Conservation (phyloP, 37 sponge, comb jelly and placozoan genomes). For the Crambe crambe region DNA sequence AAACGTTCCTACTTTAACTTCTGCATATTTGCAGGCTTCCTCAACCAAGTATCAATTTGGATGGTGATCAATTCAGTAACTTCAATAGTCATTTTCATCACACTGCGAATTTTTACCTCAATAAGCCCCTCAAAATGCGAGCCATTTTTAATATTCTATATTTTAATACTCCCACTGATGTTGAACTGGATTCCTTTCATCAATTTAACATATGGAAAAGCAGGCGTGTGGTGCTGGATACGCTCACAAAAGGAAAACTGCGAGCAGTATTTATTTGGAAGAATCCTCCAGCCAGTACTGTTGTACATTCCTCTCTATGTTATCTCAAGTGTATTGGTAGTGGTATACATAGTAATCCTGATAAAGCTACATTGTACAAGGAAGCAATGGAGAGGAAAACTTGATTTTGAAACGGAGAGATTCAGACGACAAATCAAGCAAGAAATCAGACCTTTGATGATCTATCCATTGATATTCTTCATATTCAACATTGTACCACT, state of each 20-base stretch:
- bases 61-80: not conserved
- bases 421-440: not conserved
- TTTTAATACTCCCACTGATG: constrained; percentile 27
- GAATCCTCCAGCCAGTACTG: constrained; percentile 21
- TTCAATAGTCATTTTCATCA: constrained; percentile 30
- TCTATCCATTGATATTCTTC: constrained; percentile 39
- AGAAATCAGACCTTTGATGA: constrained; percentile 24
- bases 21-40: constrained; percentile 42
- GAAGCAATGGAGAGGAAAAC: not conserved
- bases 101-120: constrained; percentile 19
- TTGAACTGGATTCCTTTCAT: constrained; percentile 71
- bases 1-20: not conserved
- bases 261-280: constrained; percentile 10
- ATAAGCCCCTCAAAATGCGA: no score
- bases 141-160: constrained; percentile 7
- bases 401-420: not conserved
- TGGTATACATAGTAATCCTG: constrained; percentile 11
- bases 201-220: constrained; percentile 43
- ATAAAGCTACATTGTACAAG: not conserved
- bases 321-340: constrained; percentile 8
- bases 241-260: constrained; percentile 11
- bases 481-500: constrained; percentile 31
- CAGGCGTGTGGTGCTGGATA: constrained; percentile 82
- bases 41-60: not conserved
- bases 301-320: constrained; percentile 52